Conservation (phyloP, 1,140 invertebrate genomes). For the Brevipalpus yothersi region DNA sequence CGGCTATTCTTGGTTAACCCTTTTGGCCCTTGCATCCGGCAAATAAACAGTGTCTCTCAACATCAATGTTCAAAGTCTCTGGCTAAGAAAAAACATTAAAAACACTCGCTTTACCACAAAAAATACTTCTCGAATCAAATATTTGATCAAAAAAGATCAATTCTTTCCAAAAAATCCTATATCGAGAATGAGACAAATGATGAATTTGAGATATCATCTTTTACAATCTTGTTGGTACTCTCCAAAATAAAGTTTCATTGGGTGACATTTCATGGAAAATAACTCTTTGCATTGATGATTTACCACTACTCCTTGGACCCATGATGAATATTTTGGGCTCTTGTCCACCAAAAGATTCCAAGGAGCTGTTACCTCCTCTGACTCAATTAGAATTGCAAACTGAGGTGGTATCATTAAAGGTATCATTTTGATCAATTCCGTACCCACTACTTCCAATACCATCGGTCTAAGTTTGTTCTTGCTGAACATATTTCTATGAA, state of each 20-base stretch:
- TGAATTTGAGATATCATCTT: slow-evolving; percentile 70
- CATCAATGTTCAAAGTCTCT: too few relatives aligned
- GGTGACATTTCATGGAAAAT: slow-evolving; percentile 99
- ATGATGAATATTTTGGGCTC: slow-evolving; percentile 83
- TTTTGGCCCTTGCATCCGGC: too few relatives aligned
- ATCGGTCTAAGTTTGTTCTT: slow-evolving; percentile 48
- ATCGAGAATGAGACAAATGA: slow-evolving; percentile 99
- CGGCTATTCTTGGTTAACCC: too few relatives aligned
- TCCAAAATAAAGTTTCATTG: slow-evolving; percentile 97
- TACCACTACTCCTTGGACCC: slow-evolving; percentile 86
- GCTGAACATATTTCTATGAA: too few relatives aligned
- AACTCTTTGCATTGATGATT: slow-evolving; percentile 99
- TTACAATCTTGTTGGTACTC: slow-evolving; percentile 93
- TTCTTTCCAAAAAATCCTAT: slow-evolving; percentile 97
- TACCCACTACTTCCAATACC: slow-evolving; percentile 24
- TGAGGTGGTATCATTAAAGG: neutral
- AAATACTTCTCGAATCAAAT: slow-evolving; percentile 63
- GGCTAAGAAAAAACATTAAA: too few relatives aligned
- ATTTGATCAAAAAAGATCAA: slow-evolving; percentile 90
- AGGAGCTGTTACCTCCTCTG: neutral
- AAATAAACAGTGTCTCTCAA: too few relatives aligned
- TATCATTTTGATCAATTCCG: neutral
- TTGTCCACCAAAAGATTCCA: slow-evolving; percentile 18
- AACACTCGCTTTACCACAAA: too few relatives aligned
- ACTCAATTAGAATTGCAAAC: too few relatives aligned